Percentiles rank a stretch among this genome's conserved stretches.
These are phyloP conservation scores for Tipula vernalis DNA, from an alignment of 2,888 invertebrate species.

Conservation along the genomic window DNA sequence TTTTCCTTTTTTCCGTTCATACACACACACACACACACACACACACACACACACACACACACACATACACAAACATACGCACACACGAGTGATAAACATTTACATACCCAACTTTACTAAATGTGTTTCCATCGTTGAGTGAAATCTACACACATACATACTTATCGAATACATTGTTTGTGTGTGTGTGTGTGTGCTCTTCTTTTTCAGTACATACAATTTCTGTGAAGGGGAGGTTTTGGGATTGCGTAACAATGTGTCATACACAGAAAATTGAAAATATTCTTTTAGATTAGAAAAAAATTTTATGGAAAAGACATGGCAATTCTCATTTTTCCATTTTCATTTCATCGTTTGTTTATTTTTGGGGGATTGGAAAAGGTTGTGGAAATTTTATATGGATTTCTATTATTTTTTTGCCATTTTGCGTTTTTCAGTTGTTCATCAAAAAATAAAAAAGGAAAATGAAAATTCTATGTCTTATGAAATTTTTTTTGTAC, in stretches of 20 bases:
- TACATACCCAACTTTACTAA: not conserved
- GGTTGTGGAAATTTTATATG: not conserved
- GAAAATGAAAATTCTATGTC: not conserved
- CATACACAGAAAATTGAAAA: slow-evolving; percentile 11
- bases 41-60: not conserved
- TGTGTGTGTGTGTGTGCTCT: not conserved
- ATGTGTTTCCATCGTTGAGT: not conserved
- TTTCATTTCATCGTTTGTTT: not conserved
- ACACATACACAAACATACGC: not conserved
- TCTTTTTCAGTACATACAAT: not conserved
- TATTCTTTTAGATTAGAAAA: not conserved
- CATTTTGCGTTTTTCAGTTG: not conserved
- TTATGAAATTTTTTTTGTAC: not conserved
- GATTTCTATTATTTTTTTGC: not conserved
- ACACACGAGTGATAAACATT: not conserved
- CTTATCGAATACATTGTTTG: not conserved
- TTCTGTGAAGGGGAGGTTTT: not conserved
- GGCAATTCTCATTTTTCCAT: not conserved
- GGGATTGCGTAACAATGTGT: slow-evolving; percentile 9
- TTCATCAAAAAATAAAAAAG: not conserved
- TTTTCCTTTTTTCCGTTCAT: not conserved
- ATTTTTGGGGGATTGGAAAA: not conserved
- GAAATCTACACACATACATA: not conserved
- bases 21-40: not conserved
- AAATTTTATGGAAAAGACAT: not conserved